phyloP scores from a whole-genome alignment of 2,113 vertebrate genomes.

The Colius striatus region DNA sequence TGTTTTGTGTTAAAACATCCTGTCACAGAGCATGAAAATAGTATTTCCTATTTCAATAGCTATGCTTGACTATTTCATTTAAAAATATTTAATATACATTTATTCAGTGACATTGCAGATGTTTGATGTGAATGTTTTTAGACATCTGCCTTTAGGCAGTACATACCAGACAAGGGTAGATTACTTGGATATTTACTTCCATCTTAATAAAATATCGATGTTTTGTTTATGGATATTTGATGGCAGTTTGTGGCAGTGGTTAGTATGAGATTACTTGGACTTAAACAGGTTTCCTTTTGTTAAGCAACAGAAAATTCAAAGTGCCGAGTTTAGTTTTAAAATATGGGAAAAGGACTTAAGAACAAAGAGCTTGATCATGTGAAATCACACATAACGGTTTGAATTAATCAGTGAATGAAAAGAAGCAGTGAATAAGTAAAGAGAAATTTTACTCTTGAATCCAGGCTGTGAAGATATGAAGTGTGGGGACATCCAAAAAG shows the following conservation, averaged over 20 bases:
- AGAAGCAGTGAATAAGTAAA: neutral
- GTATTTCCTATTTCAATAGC: neutral
- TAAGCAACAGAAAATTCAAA: neutral
- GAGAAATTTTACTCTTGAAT: neutral
- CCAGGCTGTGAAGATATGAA: neutral
- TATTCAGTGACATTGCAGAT: neutral
- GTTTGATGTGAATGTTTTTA: neutral
- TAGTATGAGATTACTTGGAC: neutral
- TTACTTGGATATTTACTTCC: slow-evolving; percentile 2
- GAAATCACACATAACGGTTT: neutral
- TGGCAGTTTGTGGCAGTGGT: accelerated
- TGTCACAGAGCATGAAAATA: neutral
- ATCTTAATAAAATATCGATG: neutral
- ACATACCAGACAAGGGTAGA: neutral
- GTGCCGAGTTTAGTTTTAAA: neutral
- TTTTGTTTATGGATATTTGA: neutral
- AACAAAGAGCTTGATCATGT: neutral
- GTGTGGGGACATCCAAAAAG: neutral
- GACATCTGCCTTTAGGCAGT: neutral
- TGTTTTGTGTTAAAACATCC: neutral
- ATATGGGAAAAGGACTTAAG: neutral
- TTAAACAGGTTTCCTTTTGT: neutral
- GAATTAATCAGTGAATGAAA: neutral
- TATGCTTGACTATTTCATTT: neutral
- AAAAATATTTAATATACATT: neutral